Percentiles rank a stretch among this genome's conserved stretches.
Evolutionary conservation across 2,888 invertebrate species (phyloP).

Genomic region (Ametastegia equiseti): DNA sequence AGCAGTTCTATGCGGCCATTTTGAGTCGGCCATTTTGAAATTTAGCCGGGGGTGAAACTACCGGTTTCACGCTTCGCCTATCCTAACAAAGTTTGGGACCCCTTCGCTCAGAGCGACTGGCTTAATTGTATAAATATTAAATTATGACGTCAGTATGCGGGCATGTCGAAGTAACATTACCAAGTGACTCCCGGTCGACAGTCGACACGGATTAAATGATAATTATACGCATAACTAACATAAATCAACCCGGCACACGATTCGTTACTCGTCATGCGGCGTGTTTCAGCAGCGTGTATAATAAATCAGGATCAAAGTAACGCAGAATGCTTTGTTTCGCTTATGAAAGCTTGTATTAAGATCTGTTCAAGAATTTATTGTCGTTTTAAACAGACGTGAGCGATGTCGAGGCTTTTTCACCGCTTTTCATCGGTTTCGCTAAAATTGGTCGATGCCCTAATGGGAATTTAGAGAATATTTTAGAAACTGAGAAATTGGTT

Average conservation of each 20-base stretch:
- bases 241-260: conserved; percentile 1
- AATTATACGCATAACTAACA: conserved; percentile 24
- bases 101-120: conserved; percentile 62
- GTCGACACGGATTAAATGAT: conserved; percentile 28
- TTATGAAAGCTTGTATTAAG: background rate
- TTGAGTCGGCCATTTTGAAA: conserved; percentile 68
- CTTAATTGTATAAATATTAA: conserved; percentile 74
- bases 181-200: conserved; percentile 9
- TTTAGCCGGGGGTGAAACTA: conserved; percentile 60
- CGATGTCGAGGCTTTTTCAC: no score
- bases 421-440: no score
- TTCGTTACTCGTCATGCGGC: background rate
- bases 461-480: no score
- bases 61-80: conserved; percentile 72
- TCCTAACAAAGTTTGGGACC: conserved; percentile 69
- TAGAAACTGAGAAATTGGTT: no score
- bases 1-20: conserved; percentile 62
- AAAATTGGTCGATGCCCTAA: no score
- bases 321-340: conserved; percentile 5
- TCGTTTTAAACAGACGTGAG: no score
- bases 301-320: conserved; percentile 5
- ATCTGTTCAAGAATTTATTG: background rate
- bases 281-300: background rate
- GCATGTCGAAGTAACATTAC: conserved; percentile 55
- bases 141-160: conserved; percentile 65